phyloP scores from a whole-genome alignment of 2,888 invertebrate genomes.

The Junonia oenone region DNA sequence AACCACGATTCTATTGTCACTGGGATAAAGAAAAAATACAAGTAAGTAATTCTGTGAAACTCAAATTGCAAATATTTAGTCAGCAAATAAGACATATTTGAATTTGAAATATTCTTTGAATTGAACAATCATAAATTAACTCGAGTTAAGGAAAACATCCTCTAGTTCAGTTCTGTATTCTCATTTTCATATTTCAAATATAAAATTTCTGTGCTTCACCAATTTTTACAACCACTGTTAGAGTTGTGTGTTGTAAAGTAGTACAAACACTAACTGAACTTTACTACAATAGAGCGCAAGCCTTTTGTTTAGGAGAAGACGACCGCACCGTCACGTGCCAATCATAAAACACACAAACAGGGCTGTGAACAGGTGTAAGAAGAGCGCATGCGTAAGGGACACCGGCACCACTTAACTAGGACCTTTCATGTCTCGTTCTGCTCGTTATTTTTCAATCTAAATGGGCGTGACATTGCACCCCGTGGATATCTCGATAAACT shows the following conservation, averaged over 20 bases:
- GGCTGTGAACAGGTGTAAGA: constrained; percentile 24
- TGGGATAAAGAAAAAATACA: background rate
- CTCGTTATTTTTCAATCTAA: constrained; percentile 26
- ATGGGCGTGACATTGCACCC: constrained; percentile 29
- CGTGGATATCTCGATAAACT: constrained; percentile 39
- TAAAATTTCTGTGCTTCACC: too few relatives aligned
- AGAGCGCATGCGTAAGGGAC: constrained; percentile 30
- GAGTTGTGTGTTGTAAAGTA: background rate
- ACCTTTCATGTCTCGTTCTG: constrained; percentile 32
- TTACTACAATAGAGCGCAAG: background rate
- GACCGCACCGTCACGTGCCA: constrained; percentile 26
- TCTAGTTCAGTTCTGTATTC: too few relatives aligned
- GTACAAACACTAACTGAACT: background rate
- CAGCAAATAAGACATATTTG: background rate
- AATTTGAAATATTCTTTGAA: background rate
- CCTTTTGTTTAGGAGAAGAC: background rate
- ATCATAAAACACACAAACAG: constrained; percentile 23
- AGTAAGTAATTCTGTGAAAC: background rate
- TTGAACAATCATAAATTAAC: background rate
- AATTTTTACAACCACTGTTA: background rate
- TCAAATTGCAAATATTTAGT: background rate
- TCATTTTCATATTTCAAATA: too few relatives aligned
- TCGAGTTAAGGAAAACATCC: background rate
- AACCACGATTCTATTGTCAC: background rate
- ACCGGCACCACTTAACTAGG: constrained; percentile 35